Base-by-base conservation (phyloP, 2,113 vertebrate genomes). In the Notothenia rossii region DNA sequence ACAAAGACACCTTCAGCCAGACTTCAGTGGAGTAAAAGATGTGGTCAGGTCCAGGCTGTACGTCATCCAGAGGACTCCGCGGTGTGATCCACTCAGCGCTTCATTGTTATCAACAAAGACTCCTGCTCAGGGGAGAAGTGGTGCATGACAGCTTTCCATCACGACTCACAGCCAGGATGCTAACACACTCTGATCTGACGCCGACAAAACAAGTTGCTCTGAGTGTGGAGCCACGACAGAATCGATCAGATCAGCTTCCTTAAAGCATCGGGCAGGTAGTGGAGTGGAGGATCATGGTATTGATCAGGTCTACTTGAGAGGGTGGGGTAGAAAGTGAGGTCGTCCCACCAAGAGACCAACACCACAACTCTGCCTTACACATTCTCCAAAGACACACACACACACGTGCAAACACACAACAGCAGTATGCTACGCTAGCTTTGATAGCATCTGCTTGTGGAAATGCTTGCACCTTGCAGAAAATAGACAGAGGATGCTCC, bases 241-340 rank as follows among this genome's bases (percentile, higher is more conserved):
- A 83, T 84, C 66, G 74, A 56, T 85, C 36, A 60, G 59, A 64
- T 78, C 66, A 51, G 61, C 71, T 54, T 75, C 58, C 67, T 14
- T 62, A 17, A 61, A 71, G 56, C 62, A 72, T 2, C 4, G 18
- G 68, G 50, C 62, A 66, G 71, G 76, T 54, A 51, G 74, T 40
- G 65, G 29, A 81, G 53, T 18, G 48, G 79, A 58, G 66, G 56
- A 80, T 73, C 18, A n/a, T 33, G 54, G 62, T 72, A 87, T 71
- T 69, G 87, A 90, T 89, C 71, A 43, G 60, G 62, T 54, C 65
- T 77, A 76, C 63, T 56, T 45, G 50, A 13, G 72, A 78, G 64
- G 78, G 75, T 15, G 53, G 50, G 65, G 50, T 4, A 50, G 55
- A 73, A 49, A 29, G 56, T 17, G 4, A 33, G 25, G 8, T 48